Evolutionary conservation across 2,888 invertebrate genomes (phyloP), one percentile per base, ranked within the genome.

Genomic region (Eupithecia inturbata): DNA sequence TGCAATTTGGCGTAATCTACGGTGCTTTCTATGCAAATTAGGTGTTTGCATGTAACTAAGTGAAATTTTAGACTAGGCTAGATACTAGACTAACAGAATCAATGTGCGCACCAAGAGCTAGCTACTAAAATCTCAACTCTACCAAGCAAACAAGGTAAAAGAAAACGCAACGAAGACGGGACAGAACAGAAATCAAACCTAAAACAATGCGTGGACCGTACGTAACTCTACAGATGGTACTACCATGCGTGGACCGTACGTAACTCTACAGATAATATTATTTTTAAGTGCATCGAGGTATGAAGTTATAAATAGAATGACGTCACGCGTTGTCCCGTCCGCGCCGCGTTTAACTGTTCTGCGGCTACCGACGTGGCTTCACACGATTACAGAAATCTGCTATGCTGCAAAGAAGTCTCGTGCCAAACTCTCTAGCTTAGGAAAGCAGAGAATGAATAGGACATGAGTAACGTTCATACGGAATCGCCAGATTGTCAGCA

Each of bases 101-200:
- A 64, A 64, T 2, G 22, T 66, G 66, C n/a, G 16, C 26, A 64
- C 22, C 19, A 36, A 22, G 33, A 66, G 36, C 39, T 41, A 41
- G 39, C 39, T 64, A 39, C 14, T 12, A 39, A 16, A 39, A 36
- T n/a, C 22, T 26, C 26, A 19, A 19, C 31, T 19, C 67, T 68
- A 71, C 45, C 22, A 74, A 71, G 74, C 70, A 72, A 72, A 72
- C 70, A 73, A 70, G 41, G 66, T 39, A 72, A 78, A 76, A 72
- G 60, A 71, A 76, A 83, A 84, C 82, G 82, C 85, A 82, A 83
- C 85, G 85, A 81, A 83, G 86, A 87, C 86, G 87, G 86, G 86
- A 86, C 84, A 81, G 74, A 82, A 81, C 80, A 79, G 80, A 81
- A 69, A 79, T 77, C 71, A 80, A 80, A 80, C 73, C 70, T 60